Conservation (phyloP, 2,113 vertebrate species). For the Elgaria multicarinata region DNA sequence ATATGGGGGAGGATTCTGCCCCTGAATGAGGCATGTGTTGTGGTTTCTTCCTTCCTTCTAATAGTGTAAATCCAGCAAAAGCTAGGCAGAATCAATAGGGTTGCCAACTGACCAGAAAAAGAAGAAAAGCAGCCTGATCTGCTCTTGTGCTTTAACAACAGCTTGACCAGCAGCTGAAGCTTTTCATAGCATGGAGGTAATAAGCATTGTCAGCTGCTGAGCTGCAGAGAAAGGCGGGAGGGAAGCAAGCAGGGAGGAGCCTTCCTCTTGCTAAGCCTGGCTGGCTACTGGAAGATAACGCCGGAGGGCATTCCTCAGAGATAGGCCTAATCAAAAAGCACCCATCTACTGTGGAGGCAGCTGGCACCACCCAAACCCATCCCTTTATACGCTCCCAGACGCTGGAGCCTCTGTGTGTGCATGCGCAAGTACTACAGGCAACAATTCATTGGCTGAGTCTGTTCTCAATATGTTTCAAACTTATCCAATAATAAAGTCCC, state of each 20-base stretch:
- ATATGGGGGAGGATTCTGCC: background rate
- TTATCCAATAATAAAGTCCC: background rate
- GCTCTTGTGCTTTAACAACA: background rate
- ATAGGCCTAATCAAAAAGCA: slow-evolving; percentile 25
- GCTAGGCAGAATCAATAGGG: background rate
- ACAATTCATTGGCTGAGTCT: background rate
- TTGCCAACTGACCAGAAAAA: background rate
- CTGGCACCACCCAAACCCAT: background rate
- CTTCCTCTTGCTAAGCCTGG: background rate
- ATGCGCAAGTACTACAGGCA: background rate
- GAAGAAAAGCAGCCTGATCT: background rate
- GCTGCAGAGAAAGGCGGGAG: background rate
- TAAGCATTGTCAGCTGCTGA: background rate
- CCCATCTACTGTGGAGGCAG: background rate
- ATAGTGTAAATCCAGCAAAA: background rate
- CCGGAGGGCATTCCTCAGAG: background rate
- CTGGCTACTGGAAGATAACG: background rate
- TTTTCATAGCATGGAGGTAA: background rate
- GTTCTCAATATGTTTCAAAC: background rate
- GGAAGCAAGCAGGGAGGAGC: background rate
- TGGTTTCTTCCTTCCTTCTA: background rate
- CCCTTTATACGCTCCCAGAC: background rate
- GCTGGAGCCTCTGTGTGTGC: background rate
- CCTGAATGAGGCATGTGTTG: background rate
- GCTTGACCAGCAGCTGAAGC: background rate